phyloP scores from a whole-genome alignment of 1,140 invertebrate genomes.

The Arctopsyche grandis region DNA sequence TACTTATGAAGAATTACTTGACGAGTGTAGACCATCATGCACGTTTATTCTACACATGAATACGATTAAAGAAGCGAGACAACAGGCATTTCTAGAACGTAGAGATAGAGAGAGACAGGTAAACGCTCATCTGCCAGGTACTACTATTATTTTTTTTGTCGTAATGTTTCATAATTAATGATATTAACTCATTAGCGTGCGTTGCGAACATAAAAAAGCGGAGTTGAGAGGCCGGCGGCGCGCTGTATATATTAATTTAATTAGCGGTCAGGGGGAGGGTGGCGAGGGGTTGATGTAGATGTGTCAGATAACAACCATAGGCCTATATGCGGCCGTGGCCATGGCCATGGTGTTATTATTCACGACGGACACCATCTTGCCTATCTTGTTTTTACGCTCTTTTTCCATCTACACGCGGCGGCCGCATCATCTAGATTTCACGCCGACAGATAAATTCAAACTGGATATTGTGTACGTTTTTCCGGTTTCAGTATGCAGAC shows the following conservation, averaged over 20 bases:
- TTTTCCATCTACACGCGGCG: not conserved
- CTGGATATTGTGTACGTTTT: too few species aligned
- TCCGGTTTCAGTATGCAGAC: too few species aligned
- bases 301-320: slow-evolving; percentile 38
- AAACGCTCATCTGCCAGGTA: too few species aligned
- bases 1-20: too few species aligned
- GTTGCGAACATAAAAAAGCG: slow-evolving; percentile 46
- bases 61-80: too few species aligned
- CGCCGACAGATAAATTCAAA: not conserved
- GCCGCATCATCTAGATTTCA: slow-evolving; percentile 6
- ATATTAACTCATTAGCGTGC: slow-evolving; percentile 52
- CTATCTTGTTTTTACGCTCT: slow-evolving; percentile 10
- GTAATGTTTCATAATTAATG: slow-evolving; percentile 43
- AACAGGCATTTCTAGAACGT: too few species aligned
- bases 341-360: not conserved
- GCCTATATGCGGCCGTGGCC: slow-evolving; percentile 9
- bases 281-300: slow-evolving; percentile 34
- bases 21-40: too few species aligned
- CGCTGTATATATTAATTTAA: slow-evolving; percentile 51
- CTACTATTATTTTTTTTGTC: slow-evolving; percentile 14
- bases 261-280: slow-evolving; percentile 42
- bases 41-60: too few species aligned
- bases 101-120: too few species aligned
- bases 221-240: not conserved
- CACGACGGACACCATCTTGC: slow-evolving; percentile 7